Conservation (phyloP, 2,797 vertebrate genomes). For the Coreius guichenoti region DNA sequence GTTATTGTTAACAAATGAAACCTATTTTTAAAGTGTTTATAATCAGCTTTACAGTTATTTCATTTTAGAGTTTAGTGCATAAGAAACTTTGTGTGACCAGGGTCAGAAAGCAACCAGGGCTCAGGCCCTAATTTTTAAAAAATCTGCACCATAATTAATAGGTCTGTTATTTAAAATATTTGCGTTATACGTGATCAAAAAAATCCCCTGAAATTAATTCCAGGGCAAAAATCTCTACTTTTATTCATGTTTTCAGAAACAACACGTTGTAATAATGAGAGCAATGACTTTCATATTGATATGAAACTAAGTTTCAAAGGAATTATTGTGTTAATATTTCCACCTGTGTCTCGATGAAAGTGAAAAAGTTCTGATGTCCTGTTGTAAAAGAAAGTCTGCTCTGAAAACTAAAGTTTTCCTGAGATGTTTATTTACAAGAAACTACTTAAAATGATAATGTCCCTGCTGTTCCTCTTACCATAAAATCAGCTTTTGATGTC, state of each 20-base stretch:
- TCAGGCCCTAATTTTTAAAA: no score
- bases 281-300: not conserved
- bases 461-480: not conserved
- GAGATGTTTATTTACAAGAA: not conserved
- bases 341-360: not conserved
- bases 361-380: not conserved
- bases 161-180: not conserved
- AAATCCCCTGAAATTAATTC: not conserved
- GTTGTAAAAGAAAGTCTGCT: not conserved
- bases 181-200: not conserved
- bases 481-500: not conserved
- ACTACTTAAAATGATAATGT: not conserved
- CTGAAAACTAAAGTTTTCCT: not conserved
- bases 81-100: not conserved
- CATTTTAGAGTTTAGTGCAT: not conserved
- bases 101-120: not conserved
- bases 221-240: not conserved
- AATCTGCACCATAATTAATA: not conserved
- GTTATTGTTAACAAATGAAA: no score
- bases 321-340: not conserved
- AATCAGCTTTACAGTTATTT: not conserved
- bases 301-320: not conserved
- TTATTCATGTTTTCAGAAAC: not conserved
- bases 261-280: not conserved
- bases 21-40: no score